Evolutionary conservation across 2,797 vertebrate genomes (phyloP), one percentile per base, ranked within the genome.

Genomic region (Craterocephalus amniculus): DNA sequence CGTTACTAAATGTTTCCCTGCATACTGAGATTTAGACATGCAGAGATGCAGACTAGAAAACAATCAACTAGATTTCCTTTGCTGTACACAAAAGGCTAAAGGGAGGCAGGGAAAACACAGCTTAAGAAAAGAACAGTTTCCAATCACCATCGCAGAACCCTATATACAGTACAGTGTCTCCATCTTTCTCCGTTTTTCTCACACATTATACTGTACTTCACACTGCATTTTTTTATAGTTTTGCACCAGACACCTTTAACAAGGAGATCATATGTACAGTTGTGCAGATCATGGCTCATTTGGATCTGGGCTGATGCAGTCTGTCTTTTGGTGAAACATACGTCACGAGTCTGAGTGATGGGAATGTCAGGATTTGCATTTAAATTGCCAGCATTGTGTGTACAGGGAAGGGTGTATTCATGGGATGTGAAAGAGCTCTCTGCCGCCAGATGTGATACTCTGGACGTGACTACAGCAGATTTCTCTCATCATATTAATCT

Each of bases 281-380:
- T 68, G 84, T 67, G 69, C 52, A 71, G 82, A 86, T 86, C 11
- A 55, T 1, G 79, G 63, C 77, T 89, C 78, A 80, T 92, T 91
- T 85, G 84, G 87, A 91, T 87, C 83, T 24, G 80, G 68, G 71
- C 76, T 64, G 72, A 88, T 71, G 81, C 27, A 6, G 64, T 43
- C 1, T 48, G 70, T 65, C 35, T 84, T 85, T 87, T 79, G 87
- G 78, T 63, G 67, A 86, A 81, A 79, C 78, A 61, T 66, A 63
- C 70, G 58, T 85, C 69, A 56, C 11, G 48, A 29, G 76, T 64
- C 76, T 82, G 87, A 90, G 72, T 90, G 89, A 93, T 82, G 87
- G 87, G 91, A 93, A 94, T 91, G 92, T 92, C 92, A 94, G 82
- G 84, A 95, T 94, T 94, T 94, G 92, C 94, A 94, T 95, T 92